Base-by-base conservation (phyloP, 1,140 invertebrate species). In the Psix sp. region DNA sequence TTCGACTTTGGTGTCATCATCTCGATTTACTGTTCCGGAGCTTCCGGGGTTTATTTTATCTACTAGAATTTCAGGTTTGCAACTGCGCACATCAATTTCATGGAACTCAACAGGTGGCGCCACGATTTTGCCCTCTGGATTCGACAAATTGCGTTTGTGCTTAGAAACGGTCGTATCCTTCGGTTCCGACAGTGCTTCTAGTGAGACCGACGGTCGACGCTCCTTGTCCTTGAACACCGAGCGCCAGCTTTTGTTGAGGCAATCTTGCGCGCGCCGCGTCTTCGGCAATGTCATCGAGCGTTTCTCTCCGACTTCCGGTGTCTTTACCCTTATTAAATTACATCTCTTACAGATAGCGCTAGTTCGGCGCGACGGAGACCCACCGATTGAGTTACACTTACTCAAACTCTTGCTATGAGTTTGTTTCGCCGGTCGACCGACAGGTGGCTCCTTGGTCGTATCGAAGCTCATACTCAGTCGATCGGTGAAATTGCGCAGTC, bases 221-320 rank as follows among this genome's bases (percentile, higher is more conserved):
- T 63, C 78, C 7, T 85, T 86, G 14, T 86, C 86, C 29, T 86
- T 87, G 1, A 87, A 87, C 1, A 86, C 85, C 21, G 80, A 84
- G 11, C 78, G 45, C 86, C 86, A 87, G 17, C 83, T 83, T 10
- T 82, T 87, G 49, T 81, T 83, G 49, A 82, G 82, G 9, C 70
- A 77, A 7, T 85, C 85, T 5, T 86, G 79, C 0, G 79, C 80
- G 29, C 84, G 82, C 11, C 72, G 76, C 0, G 78, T 63, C 35
- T 86, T 86, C 3, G 85, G 85, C 48, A 87, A 16, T 0, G 84
- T 87, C 83, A 84, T 86, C 0, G 84, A 84, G 0, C 71, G 51
- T 24, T 85, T 85, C 4, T 86, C 84, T 20, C 74, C 74, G 0
- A 31, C 54, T 4, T 75, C 67, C 1, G 79, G 77, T 9, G 73